These are phyloP conservation scores for Tragelaphus scriptus DNA, from an alignment of 2,113 vertebrate species.

Conservation along the genomic window DNA sequence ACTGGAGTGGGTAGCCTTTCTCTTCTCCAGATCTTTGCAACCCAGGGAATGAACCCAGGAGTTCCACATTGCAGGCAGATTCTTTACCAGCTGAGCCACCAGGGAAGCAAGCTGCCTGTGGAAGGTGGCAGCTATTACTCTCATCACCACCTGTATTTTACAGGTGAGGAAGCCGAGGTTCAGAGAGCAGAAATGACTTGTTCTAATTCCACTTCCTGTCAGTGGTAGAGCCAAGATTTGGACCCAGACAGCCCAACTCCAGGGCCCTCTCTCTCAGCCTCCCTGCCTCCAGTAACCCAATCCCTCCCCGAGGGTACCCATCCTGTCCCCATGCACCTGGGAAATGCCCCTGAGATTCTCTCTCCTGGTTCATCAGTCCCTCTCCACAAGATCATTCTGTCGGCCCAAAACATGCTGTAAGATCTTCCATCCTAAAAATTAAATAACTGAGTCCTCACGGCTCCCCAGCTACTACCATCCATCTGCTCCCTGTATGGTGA, in stretches of 20 bases:
- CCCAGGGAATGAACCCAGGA: background rate
- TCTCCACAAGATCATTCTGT: too few relatives aligned
- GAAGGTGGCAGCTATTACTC: too few relatives aligned
- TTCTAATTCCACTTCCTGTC: background rate
- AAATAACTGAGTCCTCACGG: background rate
- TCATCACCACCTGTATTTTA: background rate
- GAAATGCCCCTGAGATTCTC: background rate
- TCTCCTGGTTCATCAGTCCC: background rate
- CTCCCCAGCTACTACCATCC: background rate
- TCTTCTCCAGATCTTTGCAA: background rate
- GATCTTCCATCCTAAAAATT: background rate
- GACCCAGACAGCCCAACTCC: background rate
- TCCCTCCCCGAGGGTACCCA: fast-evolving
- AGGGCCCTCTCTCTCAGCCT: background rate
- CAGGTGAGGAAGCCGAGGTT: background rate
- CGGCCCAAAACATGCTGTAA: background rate
- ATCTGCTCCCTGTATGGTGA: background rate
- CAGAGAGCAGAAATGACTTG: background rate
- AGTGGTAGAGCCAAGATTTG: background rate
- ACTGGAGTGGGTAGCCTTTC: background rate
- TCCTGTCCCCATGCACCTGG: background rate
- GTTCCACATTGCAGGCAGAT: background rate
- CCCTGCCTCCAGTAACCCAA: background rate
- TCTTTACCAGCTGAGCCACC: background rate
- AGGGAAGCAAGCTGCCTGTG: background rate